Base-by-base conservation (phyloP, 2,888 invertebrate genomes). In the Tholera decimalis region DNA sequence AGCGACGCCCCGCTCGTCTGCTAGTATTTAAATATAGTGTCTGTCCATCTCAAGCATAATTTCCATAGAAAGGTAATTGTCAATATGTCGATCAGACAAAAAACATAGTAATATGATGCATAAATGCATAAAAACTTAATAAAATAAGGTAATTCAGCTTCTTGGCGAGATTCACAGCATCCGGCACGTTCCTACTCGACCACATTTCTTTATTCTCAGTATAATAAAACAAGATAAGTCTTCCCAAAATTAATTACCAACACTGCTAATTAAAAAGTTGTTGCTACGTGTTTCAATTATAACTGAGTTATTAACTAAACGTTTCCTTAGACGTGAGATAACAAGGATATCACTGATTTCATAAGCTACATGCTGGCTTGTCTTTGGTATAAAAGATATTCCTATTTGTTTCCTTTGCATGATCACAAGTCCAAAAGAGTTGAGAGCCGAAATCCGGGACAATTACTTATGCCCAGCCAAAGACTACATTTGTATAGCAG, bases 221-320 rank as follows among this genome's bases (percentile, higher is more conserved):
- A 30, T 28, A 56, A 37, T 56, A 49, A 55, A 24, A 18, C 24
- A 11, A 20, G 35, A 44, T 43, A 47, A 53, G 68, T 41, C 24
- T 60, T 68, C 47, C 24, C 53, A n/a, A 59, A 68, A 60, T 54
- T 60, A 60, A 60, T 68, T 43, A n/a, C n/a, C n/a, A n/a, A 20
- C 49, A 30, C 11, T 37, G 35, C 26, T 68, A 60, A 68, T 69
- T 68, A 69, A 50, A 68, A 69, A 44, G 37, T 54, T 54, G 49
- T 22, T 30, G 58, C 28, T 39, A 47, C 60, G 61, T 44, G 43
- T 69, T 58, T 53, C 20, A 59, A 37, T 67, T 67, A 58, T 62
- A 60, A 49, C 7, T 35, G 30, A 44, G 39, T 44, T 54, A 54
- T 59, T 49, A 54, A n/a, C 20, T 24, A 50, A 68, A 68, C 37